Conservation (phyloP, 2,797 vertebrate species). For the Nothura maculosa region DNA sequence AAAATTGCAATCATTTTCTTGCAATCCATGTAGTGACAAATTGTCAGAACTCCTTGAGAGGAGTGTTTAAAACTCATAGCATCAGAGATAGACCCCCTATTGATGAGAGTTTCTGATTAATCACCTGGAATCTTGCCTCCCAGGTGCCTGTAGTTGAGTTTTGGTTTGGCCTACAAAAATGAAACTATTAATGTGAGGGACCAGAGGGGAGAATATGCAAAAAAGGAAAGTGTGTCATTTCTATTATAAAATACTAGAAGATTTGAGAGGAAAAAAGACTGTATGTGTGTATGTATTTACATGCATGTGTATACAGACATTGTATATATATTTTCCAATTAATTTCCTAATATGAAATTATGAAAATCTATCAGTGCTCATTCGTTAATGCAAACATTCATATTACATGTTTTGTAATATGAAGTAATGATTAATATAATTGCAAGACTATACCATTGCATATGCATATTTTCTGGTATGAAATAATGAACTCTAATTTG, state of each 20-base stretch:
- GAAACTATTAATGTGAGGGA: background rate
- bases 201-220: background rate
- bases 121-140: background rate
- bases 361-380: background rate
- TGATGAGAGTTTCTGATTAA: background rate
- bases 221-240: background rate
- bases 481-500: background rate
- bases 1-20: background rate
- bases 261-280: background rate
- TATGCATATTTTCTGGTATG: background rate
- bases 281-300: background rate
- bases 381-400: background rate
- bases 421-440: background rate
- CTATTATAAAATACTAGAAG: background rate
- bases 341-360: background rate
- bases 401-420: background rate
- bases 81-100: too few species aligned
- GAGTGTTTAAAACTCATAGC: background rate
- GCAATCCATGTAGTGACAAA: background rate
- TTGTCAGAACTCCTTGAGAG: fast-evolving
- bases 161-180: background rate
- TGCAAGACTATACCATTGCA: background rate
- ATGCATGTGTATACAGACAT: background rate
- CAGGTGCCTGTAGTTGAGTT: background rate
- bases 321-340: background rate